These are phyloP conservation scores for Dolichotis patagonum DNA, from an alignment of 2,113 vertebrate species.

Conservation along the genomic window DNA sequence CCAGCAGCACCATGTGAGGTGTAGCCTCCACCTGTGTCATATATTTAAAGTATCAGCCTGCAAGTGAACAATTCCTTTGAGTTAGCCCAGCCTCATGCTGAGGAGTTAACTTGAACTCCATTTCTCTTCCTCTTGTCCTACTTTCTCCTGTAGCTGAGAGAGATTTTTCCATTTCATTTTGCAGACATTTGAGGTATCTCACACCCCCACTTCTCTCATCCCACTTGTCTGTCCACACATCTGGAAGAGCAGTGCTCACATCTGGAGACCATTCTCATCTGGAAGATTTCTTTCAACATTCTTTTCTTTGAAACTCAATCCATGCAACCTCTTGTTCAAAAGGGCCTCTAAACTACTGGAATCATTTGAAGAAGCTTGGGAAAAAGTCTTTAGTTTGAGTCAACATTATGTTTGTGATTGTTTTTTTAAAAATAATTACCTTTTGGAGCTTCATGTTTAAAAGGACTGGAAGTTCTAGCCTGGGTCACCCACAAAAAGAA, in stretches of 20 bases:
- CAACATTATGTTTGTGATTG: constrained; percentile 48
- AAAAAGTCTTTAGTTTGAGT: constrained; percentile 59
- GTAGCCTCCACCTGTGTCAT: not conserved
- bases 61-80: constrained; percentile 3
- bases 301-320: constrained; percentile 86
- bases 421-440: constrained; percentile 7
- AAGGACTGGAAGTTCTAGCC: constrained; percentile 18
- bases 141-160: constrained; percentile 61
- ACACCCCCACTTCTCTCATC: not conserved
- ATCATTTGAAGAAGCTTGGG: constrained; percentile 42
- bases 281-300: constrained; percentile 83
- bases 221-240: constrained; percentile 50
- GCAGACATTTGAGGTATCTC: constrained; percentile 78
- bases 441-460: constrained; percentile 25
- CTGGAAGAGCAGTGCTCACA: constrained; percentile 82
- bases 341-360: constrained; percentile 67
- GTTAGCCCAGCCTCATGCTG: not conserved
- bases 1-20: not conserved
- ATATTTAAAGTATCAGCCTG: constrained; percentile 46
- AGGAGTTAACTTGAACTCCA: constrained; percentile 60
- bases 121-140: constrained; percentile 71
- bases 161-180: constrained; percentile 84
- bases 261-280: constrained; percentile 87
- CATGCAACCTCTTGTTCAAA: constrained; percentile 77
- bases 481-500: not conserved